Evolutionary conservation across 2,797 vertebrate genomes (phyloP).

Genomic region (Pteropus rufus): DNA sequence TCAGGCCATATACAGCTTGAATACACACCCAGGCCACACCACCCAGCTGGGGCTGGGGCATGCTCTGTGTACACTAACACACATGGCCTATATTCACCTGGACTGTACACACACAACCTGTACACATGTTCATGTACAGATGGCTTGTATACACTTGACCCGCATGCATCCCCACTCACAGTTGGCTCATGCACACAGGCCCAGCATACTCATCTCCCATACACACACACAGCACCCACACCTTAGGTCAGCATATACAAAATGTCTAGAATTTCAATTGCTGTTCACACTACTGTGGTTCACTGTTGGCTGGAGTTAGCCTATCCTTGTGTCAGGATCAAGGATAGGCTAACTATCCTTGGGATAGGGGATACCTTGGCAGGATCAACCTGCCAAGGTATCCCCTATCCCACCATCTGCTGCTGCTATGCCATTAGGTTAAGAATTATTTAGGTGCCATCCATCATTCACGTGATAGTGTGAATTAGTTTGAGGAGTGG

Average conservation of each 20-base stretch:
- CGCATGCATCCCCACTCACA: too few relatives aligned
- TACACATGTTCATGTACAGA: background rate
- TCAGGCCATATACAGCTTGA: background rate
- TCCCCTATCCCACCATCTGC: background rate
- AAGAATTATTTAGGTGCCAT: background rate
- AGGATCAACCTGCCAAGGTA: background rate
- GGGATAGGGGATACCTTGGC: too few relatives aligned
- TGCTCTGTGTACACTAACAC: background rate
- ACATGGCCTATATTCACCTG: background rate
- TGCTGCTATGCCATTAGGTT: background rate
- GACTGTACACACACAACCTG: background rate
- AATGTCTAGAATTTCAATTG: background rate
- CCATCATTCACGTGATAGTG: background rate
- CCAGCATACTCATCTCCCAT: background rate
- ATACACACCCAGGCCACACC: too few relatives aligned
- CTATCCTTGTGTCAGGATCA: background rate
- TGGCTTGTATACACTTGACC: background rate
- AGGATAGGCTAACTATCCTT: too few relatives aligned
- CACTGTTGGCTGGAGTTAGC: background rate
- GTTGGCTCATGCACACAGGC: background rate
- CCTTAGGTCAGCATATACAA: background rate
- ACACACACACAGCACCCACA: background rate
- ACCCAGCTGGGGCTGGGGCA: background rate
- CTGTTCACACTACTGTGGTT: background rate
- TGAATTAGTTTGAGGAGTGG: background rate